A percentile compares a stretch with the other conserved stretches of the same genome.
Conservation (phyloP, 2,113 vertebrate genomes). For the Pachycephala philippinensis region DNA sequence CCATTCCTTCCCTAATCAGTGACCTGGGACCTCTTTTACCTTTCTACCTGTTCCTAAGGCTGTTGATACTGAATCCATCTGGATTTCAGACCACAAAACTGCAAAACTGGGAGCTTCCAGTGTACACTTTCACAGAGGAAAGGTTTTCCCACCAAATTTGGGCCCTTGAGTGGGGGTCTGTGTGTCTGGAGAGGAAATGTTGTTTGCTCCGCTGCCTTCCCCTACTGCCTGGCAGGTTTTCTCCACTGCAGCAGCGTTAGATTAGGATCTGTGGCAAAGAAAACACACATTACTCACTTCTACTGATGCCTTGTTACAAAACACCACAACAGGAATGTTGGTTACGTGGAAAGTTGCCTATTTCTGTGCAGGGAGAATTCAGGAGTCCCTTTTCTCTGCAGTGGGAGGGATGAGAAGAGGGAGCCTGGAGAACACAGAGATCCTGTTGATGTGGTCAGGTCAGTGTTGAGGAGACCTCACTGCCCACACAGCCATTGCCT, state of each 20-base stretch:
- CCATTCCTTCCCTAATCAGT: not conserved
- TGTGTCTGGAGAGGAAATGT: not conserved
- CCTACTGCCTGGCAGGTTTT: not conserved
- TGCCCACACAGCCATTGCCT: conserved; percentile 28
- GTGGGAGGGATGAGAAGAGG: not conserved
- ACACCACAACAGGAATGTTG: not conserved
- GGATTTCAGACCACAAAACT: not conserved
- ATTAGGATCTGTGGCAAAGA: not conserved
- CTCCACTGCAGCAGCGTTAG: not conserved
- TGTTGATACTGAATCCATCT: not conserved
- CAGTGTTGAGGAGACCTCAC: not conserved
- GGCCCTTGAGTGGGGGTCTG: not conserved
- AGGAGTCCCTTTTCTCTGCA: not conserved
- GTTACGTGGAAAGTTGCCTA: not conserved
- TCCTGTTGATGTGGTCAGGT: not conserved
- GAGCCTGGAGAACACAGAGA: not conserved
- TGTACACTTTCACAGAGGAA: not conserved
- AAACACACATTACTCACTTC: not conserved
- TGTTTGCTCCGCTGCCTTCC: not conserved
- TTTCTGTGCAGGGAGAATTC: not conserved
- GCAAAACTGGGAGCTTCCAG: not conserved
- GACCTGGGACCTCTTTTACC: not conserved
- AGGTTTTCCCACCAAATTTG: not conserved
- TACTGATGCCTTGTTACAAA: not conserved
- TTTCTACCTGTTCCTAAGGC: not conserved